Base-by-base conservation (phyloP, 2,797 vertebrate species). In the Discoglossus pictus region DNA sequence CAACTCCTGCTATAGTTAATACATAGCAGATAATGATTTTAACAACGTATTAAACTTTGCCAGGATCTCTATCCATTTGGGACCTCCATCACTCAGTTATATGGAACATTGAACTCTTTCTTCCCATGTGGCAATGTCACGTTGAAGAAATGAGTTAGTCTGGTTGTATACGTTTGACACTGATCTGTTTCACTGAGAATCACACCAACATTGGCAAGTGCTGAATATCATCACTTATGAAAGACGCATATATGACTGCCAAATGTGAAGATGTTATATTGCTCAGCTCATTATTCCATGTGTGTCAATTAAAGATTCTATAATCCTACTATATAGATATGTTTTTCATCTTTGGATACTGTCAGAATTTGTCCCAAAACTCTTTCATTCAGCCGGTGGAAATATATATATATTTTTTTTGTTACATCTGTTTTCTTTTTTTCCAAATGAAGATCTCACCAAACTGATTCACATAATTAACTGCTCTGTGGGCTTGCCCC, bases 11-110 rank as follows among this genome's bases (percentile, higher is more conserved):
- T 25, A 48, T 58, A 47, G 25, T 36, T 7, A 9, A 11, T 12
- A 12, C 59, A 58, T 44, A 47, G 53, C 34, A 50, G 64, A 66
- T 59, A 66, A 50, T n/a, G 27, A 39, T 42, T 66, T 48, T 66
- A 66, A 63, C 52, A 53, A 40, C 53, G 48, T 50, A 39, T 55
- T 58, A 54, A 58, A 24, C 15, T 34, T 20, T 50, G 31, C 53
- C 43, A n/a, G 38, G 23, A 18, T 65, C 51, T 31, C 24, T 10
- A 42, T 44, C 13, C 25, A 4, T 31, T 31, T 31, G 27, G 8
- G 27, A 31, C 27, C 27, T 31, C 27, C 27, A 31, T 31, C 27
- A 4, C 16, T 43, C 25, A 48, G 40, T 54, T 38, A 62, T 38
- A 55, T 46, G 42, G 55, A 48, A 62, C 59, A 23, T 55, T 47